Evolutionary conservation across 2,888 invertebrate species (phyloP).

Genomic region (Caenorhabditis sp.): DNA sequence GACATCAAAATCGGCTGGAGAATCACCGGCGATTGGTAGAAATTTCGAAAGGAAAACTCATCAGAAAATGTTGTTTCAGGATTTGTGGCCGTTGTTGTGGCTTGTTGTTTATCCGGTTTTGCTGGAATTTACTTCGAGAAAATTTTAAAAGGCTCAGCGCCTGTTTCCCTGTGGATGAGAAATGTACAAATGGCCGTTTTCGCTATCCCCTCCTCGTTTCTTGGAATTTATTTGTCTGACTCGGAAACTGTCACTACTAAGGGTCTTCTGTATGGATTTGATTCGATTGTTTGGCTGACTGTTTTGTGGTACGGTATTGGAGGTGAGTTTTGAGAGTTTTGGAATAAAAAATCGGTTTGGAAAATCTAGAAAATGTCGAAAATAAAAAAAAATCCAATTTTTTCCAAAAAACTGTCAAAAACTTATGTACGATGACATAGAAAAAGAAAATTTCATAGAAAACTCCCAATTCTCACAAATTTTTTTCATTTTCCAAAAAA

Average conservation of each 20-base stretch:
- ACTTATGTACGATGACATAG: no score
- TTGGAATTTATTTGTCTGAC: conserved; percentile 70
- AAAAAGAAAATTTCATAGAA: no score
- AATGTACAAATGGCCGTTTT: conserved; percentile 93
- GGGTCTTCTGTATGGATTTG: conserved; percentile 80
- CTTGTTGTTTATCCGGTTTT: conserved; percentile 91
- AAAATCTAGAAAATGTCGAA: no score
- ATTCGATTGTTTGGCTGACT: conserved; percentile 79
- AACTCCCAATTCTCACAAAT: no score
- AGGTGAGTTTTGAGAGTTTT: conserved; percentile 73
- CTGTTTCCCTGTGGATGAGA: conserved; percentile 89
- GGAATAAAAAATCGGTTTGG: background rate
- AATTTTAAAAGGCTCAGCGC: conserved; percentile 81
- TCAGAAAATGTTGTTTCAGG: no score
- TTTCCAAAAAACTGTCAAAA: no score
- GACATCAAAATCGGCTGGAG: conserved; percentile 10
- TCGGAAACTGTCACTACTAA: conserved; percentile 44
- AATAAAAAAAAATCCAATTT: no score
- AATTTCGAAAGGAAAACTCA: conserved; percentile 74
- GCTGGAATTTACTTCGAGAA: conserved; percentile 98
- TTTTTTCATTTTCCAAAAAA: no score
- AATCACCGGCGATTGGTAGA: conserved; percentile 74
- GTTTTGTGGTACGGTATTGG: conserved; percentile 89
- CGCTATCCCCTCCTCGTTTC: conserved; percentile 86
- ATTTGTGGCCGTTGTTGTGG: conserved; percentile 82